These are phyloP conservation scores for Synanthedon formicaeformis DNA, from an alignment of 2,888 invertebrate genomes.

Conservation along the genomic window DNA sequence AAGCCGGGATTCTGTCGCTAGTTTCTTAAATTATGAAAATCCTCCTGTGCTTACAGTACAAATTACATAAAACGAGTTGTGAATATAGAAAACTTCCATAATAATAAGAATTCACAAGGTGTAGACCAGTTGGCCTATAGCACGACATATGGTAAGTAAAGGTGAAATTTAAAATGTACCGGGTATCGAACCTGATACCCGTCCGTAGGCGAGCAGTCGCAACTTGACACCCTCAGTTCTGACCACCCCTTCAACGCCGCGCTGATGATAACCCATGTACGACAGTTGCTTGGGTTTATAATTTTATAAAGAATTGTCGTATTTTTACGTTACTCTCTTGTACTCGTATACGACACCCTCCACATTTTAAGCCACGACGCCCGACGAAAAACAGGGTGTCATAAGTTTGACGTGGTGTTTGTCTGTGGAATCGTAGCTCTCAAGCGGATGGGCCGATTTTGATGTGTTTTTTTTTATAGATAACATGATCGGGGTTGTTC, in stretches of 20 bases:
- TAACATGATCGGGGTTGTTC: too few relatives aligned
- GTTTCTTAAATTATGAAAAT: neutral
- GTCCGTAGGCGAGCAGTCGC: constrained; percentile 11
- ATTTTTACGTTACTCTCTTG: too few relatives aligned
- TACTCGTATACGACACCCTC: too few relatives aligned
- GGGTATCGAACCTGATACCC: constrained; percentile 43
- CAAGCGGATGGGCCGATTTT: too few relatives aligned
- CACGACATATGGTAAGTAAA: constrained; percentile 35
- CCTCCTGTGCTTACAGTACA: too few relatives aligned
- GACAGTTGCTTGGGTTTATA: constrained; percentile 12
- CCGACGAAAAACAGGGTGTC: too few relatives aligned
- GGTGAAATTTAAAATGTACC: constrained; percentile 18
- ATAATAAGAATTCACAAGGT: neutral
- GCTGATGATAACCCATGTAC: constrained; percentile 8
- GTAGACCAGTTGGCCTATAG: neutral
- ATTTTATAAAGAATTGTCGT: too few relatives aligned
- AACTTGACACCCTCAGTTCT: constrained; percentile 25
- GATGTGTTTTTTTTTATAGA: too few relatives aligned
- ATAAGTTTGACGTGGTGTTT: too few relatives aligned
- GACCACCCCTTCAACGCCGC: constrained; percentile 4
- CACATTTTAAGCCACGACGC: too few relatives aligned
- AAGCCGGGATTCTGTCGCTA: too few relatives aligned
- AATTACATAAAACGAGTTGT: neutral
- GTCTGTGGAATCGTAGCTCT: too few relatives aligned
- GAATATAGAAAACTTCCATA: neutral